A percentile compares a stretch with the other conserved stretches of the same genome.
phyloP scores from a whole-genome alignment of 2,113 vertebrate species.

The Chiloscyllium plagiosum region DNA sequence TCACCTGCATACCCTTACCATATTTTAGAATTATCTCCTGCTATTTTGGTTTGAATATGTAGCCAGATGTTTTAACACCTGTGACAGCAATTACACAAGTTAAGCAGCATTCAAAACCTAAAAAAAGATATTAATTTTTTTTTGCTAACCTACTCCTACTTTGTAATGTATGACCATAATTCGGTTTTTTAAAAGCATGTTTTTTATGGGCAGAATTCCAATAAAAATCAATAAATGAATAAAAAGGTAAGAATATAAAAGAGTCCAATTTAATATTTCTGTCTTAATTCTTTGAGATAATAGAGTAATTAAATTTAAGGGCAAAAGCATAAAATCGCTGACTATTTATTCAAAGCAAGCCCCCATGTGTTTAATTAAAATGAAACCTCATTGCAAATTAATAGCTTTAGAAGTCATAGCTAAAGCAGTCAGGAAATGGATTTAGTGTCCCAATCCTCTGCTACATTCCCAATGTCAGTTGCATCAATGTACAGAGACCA shows the following conservation, averaged over 20 bases:
- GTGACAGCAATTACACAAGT: background rate
- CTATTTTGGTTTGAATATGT: background rate
- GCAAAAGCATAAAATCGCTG: background rate
- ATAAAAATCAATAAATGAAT: background rate
- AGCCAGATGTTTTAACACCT: background rate
- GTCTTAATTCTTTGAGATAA: background rate
- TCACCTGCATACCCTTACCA: conserved; percentile 28
- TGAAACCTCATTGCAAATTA: background rate
- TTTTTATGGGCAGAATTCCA: background rate
- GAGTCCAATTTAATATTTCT: background rate
- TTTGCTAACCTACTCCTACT: background rate
- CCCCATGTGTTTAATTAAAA: background rate
- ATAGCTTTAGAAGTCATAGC: background rate
- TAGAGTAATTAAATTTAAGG: background rate
- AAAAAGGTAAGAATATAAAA: background rate
- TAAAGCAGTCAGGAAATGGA: background rate
- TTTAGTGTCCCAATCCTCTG: background rate
- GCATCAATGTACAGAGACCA: background rate
- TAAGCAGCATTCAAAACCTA: background rate
- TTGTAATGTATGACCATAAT: background rate
- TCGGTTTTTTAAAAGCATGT: background rate
- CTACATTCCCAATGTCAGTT: background rate
- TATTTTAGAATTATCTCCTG: background rate
- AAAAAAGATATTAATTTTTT: background rate
- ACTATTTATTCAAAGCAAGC: background rate